Base-by-base conservation (phyloP, 2,113 vertebrate species). In the Paracanthobrama guichenoti region DNA sequence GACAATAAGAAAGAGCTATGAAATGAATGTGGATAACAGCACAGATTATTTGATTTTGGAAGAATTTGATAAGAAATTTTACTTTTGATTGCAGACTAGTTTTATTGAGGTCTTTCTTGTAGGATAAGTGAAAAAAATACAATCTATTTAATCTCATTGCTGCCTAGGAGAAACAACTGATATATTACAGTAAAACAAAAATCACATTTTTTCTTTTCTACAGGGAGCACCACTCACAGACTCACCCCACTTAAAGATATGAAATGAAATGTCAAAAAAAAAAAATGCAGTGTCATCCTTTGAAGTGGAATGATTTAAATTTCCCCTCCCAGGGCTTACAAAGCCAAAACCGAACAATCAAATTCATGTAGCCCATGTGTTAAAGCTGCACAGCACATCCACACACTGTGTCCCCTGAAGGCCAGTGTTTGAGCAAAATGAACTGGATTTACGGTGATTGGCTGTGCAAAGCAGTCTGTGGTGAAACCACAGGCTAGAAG, bases 251-350 rank as follows among this genome's bases (percentile, higher is more conserved):
- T 28, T 31, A 22, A 35, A 28, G 10, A 53, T 31, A 6, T 53
- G 8, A 76, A 76, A 76, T 55, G 3, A 76, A 76, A 22, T 22
- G 18, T 76, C 8, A 9, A 16, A 53, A 28, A 28, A 9, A 16
- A 53, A 28, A 75, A 75, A 2, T 22, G 10, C 46, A 10, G 24
- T 75, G 72, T 75, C 72, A 75, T 20, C 10, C 14, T 75, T 53
- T 75, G 46, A 76, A 76, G 16, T 76, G 10, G 16, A 28, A 55
- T 76, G 26, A 76, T 76, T 76, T 76, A 42, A 57, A 77, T 77
- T 2, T 59, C 6, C 12, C 22, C 28, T 13, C 8, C 44, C 74
- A 57, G 8, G 9, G 28, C 20, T 24, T 24, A 3, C 20, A 42
- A 42, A 57, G 18, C 22, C 53, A 42, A n/a, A 59, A n/a, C 55